phyloP scores from a whole-genome alignment of 2,113 vertebrate genomes.

The Patagioenas fasciata region DNA sequence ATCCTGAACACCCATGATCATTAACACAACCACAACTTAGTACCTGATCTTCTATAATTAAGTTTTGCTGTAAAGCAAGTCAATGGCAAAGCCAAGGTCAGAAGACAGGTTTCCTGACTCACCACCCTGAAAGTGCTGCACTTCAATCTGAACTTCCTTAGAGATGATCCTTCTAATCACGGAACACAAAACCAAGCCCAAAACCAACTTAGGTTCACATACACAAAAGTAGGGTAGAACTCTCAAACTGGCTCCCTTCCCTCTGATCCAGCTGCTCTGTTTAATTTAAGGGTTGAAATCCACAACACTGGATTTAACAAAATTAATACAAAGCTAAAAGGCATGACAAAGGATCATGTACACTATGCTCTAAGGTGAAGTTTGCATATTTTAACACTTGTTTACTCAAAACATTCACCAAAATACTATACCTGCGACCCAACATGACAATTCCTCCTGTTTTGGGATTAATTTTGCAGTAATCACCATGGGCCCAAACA shows the following conservation, averaged over 20 bases:
- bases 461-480: slow-evolving; percentile 94
- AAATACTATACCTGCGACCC: slow-evolving; percentile 85
- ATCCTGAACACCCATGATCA: background rate
- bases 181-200: background rate
- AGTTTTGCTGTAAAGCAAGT: background rate
- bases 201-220: background rate
- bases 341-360: rapidly evolving
- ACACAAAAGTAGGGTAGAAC: background rate
- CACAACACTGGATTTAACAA: background rate
- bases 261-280: background rate
- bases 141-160: background rate
- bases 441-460: slow-evolving; percentile 93
- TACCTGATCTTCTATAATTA: background rate
- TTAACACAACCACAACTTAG: background rate
- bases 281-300: background rate
- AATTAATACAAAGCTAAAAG: rapidly evolving
- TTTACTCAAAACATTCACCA: background rate
- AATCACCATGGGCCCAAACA: slow-evolving; percentile 94
- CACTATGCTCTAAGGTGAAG: background rate
- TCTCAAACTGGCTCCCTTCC: background rate
- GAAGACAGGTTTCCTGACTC: background rate
- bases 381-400: background rate
- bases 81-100: background rate
- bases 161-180: background rate
- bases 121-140: background rate